phyloP scores from a whole-genome alignment of 2,113 vertebrate genomes.

The Heterochromis multidens region DNA sequence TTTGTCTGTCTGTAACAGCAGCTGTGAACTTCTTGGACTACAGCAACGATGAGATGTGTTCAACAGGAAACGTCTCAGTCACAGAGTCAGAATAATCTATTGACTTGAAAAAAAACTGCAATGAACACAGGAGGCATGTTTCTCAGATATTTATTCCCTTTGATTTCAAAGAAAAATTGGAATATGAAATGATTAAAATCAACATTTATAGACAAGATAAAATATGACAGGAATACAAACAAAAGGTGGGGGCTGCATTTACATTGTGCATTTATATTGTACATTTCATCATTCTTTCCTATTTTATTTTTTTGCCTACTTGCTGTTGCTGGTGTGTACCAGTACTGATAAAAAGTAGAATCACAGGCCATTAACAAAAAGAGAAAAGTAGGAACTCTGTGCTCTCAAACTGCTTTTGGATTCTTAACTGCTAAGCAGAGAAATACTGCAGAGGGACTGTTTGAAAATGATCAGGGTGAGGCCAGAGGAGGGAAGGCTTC shows the following conservation, averaged over 20 bases:
- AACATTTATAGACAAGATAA: constrained; percentile 30
- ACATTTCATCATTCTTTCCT: not conserved
- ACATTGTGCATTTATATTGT: constrained; percentile 50
- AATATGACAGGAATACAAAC: constrained; percentile 7
- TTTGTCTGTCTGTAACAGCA: too few species aligned
- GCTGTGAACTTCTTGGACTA: too few species aligned
- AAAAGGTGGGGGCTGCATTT: constrained; percentile 20
- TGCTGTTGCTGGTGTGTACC: constrained; percentile 1
- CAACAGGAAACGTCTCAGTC: rapidly evolving
- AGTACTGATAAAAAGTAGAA: not conserved
- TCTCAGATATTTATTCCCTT: constrained; percentile 39
- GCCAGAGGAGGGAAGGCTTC: not conserved
- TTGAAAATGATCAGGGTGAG: not conserved
- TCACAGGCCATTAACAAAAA: not conserved
- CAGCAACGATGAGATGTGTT: not conserved
- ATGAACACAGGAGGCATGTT: not conserved
- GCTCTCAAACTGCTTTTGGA: not conserved
- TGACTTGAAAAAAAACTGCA: not conserved
- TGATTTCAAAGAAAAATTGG: constrained; percentile 52
- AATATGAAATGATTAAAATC: constrained; percentile 54
- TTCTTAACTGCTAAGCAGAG: not conserved
- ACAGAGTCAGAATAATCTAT: not conserved
- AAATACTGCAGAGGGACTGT: not conserved
- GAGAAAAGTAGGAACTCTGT: not conserved
- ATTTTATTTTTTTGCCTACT: not conserved